A percentile compares a stretch with the other conserved stretches of the same genome.
Conservation (phyloP, 2,888 invertebrate species). For the Agrotis puta region DNA sequence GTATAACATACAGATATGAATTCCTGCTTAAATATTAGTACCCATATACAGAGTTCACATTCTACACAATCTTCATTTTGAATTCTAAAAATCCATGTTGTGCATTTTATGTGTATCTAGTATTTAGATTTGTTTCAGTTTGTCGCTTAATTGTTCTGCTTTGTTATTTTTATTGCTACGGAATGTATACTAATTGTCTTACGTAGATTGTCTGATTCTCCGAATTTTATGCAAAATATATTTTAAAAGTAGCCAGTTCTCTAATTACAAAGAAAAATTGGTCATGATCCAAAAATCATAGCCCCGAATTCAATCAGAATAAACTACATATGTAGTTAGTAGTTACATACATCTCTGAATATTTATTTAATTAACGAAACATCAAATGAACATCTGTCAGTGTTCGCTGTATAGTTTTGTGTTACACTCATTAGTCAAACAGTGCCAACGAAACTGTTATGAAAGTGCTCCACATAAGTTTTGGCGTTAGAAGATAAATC, state of each 20-base stretch:
- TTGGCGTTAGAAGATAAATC: constrained; percentile 76
- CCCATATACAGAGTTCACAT: constrained; percentile 6
- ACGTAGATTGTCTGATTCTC: background rate
- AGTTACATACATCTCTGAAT: constrained; percentile 19
- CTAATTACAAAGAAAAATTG: background rate
- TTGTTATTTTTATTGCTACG: background rate
- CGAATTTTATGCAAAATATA: background rate
- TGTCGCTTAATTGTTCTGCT: background rate
- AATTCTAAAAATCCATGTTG: background rate
- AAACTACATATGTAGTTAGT: background rate
- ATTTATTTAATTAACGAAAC: constrained; percentile 56
- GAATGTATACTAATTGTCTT: too few relatives aligned
- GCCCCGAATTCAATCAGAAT: constrained; percentile 22
- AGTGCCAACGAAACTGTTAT: constrained; percentile 76
- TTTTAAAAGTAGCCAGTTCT: background rate
- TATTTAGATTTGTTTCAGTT: constrained; percentile 8
- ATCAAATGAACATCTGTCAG: constrained; percentile 54
- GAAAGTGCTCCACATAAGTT: constrained; percentile 79
- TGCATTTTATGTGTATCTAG: background rate
- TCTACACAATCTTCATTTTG: background rate
- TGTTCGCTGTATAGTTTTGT: constrained; percentile 62
- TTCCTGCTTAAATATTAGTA: constrained; percentile 23
- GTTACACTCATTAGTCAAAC: constrained; percentile 73
- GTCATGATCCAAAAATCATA: background rate
- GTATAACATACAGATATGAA: constrained; percentile 5